Evolutionary conservation across 2,888 invertebrate genomes (phyloP), one percentile per base, ranked within the genome.

Genomic region (Lutraria lutraria): DNA sequence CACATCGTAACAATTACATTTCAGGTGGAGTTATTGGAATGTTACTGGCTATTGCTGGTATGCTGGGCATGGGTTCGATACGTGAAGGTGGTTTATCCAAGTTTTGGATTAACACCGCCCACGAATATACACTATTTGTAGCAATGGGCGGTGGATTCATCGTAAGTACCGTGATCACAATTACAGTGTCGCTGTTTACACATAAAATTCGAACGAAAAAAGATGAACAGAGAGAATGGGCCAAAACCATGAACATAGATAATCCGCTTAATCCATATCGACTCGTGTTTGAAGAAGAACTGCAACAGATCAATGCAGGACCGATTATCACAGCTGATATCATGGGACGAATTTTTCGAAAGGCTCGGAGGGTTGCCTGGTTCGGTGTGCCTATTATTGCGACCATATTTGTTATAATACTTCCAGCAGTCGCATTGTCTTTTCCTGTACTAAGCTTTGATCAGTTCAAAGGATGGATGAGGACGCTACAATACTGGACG

Each of bases 231-330:
- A 85, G 63, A 54, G 94, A 94, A 89, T 95, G 94, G 95, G 94
- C 94, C 85, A 94, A 93, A 82, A 93, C 94, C 1, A 92, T 95
- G 0, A 94, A 94, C 76, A 95, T 95, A 34, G 94, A 95, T 85
- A 95, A 95, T 84, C 95, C 95, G 0, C 91, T 95, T 15, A 92
- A 91, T 82, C 94, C 95, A 3, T 95, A 94, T 93, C 89, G 89
- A 19, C 90, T 93, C 15, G 80, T 90, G 0, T 94, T 93, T 84
- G 89, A 92, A 84, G 94, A 95, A 85, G 95, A 95, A 87, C 89
- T 95, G 8, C 90, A 93, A 16, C n/a, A 90, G n/a, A 89, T 92
- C 76, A 81, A 87, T 60, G 90, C 88, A 15, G 90, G 88, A 25
- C 84, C 83, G 4, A 72, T 88, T 19, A 89, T 93, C 16, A 93